Conservation (phyloP, 2,113 vertebrate species). For the Myotis davidii region DNA sequence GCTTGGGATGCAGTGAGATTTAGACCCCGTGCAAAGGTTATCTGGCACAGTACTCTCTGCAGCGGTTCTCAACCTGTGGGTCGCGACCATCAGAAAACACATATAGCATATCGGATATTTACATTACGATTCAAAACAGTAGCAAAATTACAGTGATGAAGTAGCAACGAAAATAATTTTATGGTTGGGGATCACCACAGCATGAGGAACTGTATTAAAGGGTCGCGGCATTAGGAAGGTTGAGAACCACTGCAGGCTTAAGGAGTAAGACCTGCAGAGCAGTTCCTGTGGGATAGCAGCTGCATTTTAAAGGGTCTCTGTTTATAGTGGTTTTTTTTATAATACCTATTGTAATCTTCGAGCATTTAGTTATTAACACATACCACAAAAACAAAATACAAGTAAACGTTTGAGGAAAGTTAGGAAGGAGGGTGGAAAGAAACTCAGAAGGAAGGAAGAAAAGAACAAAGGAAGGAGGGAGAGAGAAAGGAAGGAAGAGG, state of each 20-base stretch:
- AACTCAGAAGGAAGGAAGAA: background rate
- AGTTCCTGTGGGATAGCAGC: background rate
- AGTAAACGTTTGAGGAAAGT: background rate
- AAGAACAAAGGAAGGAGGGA: background rate
- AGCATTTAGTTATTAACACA: background rate
- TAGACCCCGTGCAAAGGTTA: background rate
- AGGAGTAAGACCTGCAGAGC: background rate
- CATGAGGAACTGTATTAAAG: no score
- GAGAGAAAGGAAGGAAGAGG: background rate
- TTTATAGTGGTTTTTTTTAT: background rate
- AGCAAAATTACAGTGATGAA: no score
- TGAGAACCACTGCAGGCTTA: no score
- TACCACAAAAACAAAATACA: background rate
- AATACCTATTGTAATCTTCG: background rate
- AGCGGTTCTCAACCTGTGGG: no score
- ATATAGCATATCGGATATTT: no score
- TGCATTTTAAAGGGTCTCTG: no score
- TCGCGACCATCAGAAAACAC: no score
- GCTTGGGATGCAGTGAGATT: background rate
- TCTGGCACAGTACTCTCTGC: background rate
- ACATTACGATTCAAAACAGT: no score
- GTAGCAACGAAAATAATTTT: no score
- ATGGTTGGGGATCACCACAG: no score
- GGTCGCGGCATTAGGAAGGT: no score
- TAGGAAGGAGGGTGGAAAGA: background rate